These are phyloP conservation scores for Ciconia stormi DNA, from an alignment of 2,113 vertebrate species.

Conservation along the genomic window DNA sequence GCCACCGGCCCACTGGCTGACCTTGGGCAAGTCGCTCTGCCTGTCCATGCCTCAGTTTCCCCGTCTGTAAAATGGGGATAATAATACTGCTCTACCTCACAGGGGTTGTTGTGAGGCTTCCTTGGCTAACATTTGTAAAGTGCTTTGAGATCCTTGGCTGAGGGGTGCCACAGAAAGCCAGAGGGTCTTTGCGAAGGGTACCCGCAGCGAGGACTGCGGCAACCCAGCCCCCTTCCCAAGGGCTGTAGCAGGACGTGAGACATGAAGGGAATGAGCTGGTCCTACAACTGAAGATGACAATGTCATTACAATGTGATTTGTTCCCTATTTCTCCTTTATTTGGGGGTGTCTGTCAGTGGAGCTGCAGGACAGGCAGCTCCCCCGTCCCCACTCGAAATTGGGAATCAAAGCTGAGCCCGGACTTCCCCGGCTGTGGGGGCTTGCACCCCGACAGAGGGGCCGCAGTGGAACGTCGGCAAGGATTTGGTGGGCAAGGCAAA, in stretches of 20 bases:
- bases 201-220: fast-evolving
- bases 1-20: neutral
- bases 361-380: neutral
- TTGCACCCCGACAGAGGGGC: neutral
- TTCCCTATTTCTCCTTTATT: neutral
- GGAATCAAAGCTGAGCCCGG: neutral
- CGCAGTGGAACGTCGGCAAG: fast-evolving
- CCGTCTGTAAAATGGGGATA: slow-evolving; percentile 52
- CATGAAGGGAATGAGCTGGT: fast-evolving
- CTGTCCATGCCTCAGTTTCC: slow-evolving; percentile 53
- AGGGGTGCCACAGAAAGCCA: neutral
- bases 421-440: neutral
- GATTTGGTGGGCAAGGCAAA: neutral
- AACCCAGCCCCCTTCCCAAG: neutral
- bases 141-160: neutral
- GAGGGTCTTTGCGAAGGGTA: neutral
- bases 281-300: neutral
- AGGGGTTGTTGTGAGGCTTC: slow-evolving; percentile 18
- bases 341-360: neutral
- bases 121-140: neutral
- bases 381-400: fast-evolving
- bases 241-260: neutral
- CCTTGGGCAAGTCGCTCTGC: slow-evolving; percentile 25
- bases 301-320: neutral
- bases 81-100: slow-evolving; percentile 57